Evolutionary conservation across 2,888 invertebrate species (phyloP), one percentile per base, ranked within the genome.

Genomic region (Andrena praecox): DNA sequence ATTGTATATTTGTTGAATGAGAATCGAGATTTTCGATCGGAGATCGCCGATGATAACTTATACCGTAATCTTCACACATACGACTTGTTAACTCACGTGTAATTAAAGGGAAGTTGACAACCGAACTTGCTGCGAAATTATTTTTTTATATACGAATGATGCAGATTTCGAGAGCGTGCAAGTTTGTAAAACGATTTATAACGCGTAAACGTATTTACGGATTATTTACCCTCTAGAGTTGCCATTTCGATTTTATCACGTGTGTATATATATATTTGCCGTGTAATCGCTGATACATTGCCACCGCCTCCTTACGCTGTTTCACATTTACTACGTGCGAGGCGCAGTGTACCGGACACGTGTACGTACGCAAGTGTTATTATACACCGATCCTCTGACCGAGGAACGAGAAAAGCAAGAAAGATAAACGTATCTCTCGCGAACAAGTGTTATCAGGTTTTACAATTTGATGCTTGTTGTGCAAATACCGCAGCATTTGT

Each of bases 81-180:
- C 77, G 74, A 80, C 66, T 67, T 48, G 50, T 66, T 20, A 20
- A 60, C 27, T 70, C 48, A 48, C 60, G 42, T 67, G 64, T 84
- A 73, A 64, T 24, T 69, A 50, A 68, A 56, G 50, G 24, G 42
- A 78, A 59, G 66, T 54, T 52, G 31, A 75, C 16, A 56, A 48
- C 7, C 42, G 35, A 78, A 42, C 63, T 82, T 78, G 63, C 73
- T 80, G 54, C 64, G 24, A 77, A 78, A 85, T 86, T 86, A 86
- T 86, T 85, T 86, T 86, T 85, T 62, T 86, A 85, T 83, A 52
- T 78, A 71, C 66, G 50, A 78, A 80, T 68, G 67, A 48, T 68
- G 59, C 68, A 68, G 50, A 64, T 70, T 77, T 78, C 29, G 20
- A 48, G 24, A 54, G 33, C n/a, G 50, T 54, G 66, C 62, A 72